Base-by-base conservation (phyloP, 2,797 vertebrate species). In the Echeneis naucrates region DNA sequence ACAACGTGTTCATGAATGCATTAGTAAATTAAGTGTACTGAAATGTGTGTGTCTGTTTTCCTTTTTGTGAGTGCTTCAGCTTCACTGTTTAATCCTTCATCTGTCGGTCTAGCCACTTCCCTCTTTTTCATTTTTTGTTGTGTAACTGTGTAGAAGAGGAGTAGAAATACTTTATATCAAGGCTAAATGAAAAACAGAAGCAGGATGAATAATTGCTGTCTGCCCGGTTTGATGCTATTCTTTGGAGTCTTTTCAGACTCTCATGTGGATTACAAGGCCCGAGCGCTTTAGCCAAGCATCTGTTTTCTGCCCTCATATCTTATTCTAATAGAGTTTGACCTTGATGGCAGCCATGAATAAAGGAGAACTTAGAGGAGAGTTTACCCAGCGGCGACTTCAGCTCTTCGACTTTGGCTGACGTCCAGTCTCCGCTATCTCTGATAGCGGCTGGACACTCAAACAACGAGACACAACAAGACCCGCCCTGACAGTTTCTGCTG, bases 351-450 rank as follows among this genome's bases (percentile, higher is more conserved):
- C 23, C 24, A 53, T 27, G 45, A 65, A 66, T 47, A 33, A 21
- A 45, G 48, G 40, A 56, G 35, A 21, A 21, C n/a, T n/a, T n/a
- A n/a, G n/a, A n/a, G n/a, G n/a, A 4, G 4, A 24, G 16, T 58
- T 66, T 4, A 30, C n/a, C n/a, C 13, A 40, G 61, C 44, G 58
- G 23, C 12, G 16, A 24, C 6, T 59, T 59, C 11, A n/a, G 17
- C 51, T 40, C 21, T 3, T 59, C 13, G 23, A n/a, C 51, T 40
- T 47, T 85, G 82, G 69, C 85, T 44, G 44, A 81, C 62, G 0
- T 69, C 76, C 72, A 64, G 68, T 58, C 42, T 77, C 19, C n/a
- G n/a, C n/a, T n/a, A n/a, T n/a, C n/a, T n/a, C 63, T 77, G 84
- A 83, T 75, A 68, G 68, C 17, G n/a, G 0, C 51, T 79, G 79